Evolutionary conservation across 1,140 invertebrate species (phyloP), one percentile per base, ranked within the genome.

Genomic region (Amyelois transitella): DNA sequence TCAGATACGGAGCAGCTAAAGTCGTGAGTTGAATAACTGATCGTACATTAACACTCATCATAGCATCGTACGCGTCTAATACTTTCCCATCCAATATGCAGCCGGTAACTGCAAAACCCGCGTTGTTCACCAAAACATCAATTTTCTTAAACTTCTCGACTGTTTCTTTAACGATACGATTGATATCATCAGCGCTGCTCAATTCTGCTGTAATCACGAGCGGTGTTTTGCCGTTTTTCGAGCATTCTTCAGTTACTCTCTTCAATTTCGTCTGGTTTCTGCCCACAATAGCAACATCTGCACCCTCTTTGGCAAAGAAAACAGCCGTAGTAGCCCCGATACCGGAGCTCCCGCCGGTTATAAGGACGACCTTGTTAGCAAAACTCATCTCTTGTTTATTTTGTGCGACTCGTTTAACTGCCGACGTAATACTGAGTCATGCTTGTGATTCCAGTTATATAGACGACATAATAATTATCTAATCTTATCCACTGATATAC

Each of bases 281-380:
- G 18, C 95, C 96, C n/a, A 92, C 92, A 7, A 97, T 58, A 1
- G 89, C 88, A 6, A 95, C 69, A 0, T 64, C 86, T 0, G 94
- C 95, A 5, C 94, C 94, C 14, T 94, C 81, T 38, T 91, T 89
- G 7, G 95, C 91, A 61, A 97, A 91, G 38, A 92, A 86, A 44
- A 94, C 65, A 0, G 94, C 95, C 8, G 94, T 93, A 1, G 91
- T 93, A 18, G 92, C 91, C 49, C 95, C 95, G 60, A 97, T 96
- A 4, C 96, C 96, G n/a, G 94, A 95, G 77, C 94, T 95, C 0
- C 94, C 94, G 45, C 95, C 95, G 0, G 92, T 93, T 50, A 93
- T 90, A 10, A 93, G 69, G 0, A 93, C 89, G 10, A 94, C 91
- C 88, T 93, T 93, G 8, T 86, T 89, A 1, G 0, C 10, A n/a